phyloP scores from a whole-genome alignment of 2,113 vertebrate species.

The Acrocephalus kingi region DNA sequence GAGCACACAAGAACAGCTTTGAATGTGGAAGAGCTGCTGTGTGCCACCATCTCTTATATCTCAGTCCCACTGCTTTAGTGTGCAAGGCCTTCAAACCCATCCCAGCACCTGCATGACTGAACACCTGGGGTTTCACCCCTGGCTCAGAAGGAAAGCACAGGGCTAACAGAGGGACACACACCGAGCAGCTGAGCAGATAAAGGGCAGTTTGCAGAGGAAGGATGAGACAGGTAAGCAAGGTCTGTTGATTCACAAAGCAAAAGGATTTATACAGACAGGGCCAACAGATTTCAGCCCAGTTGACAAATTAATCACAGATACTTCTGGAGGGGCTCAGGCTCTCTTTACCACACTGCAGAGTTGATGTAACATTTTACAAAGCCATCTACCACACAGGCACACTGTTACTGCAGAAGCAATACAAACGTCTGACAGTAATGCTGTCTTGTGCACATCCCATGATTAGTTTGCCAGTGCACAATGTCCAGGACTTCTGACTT shows the following conservation, averaged over 20 bases:
- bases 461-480: not conserved
- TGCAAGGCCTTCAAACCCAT: not conserved
- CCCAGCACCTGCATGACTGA: not conserved
- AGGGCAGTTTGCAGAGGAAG: not conserved
- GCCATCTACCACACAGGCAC: not conserved
- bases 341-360: not conserved
- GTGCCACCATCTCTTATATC: not conserved
- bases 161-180: not conserved
- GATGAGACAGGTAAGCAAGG: not conserved
- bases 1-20: not conserved
- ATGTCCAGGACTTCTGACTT: not conserved
- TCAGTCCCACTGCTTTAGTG: not conserved
- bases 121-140: not conserved
- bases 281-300: not conserved
- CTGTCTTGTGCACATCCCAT: not conserved
- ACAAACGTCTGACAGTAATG: not conserved
- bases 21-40: not conserved
- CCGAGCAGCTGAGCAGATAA: not conserved
- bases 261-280: not conserved
- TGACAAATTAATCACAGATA: not conserved
- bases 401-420: not conserved
- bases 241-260: not conserved
- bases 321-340: not conserved
- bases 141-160: not conserved
- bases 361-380: not conserved